These are phyloP conservation scores for Chrysolina oricalcia DNA, from an alignment of 2,888 invertebrate genomes.

Conservation along the genomic window DNA sequence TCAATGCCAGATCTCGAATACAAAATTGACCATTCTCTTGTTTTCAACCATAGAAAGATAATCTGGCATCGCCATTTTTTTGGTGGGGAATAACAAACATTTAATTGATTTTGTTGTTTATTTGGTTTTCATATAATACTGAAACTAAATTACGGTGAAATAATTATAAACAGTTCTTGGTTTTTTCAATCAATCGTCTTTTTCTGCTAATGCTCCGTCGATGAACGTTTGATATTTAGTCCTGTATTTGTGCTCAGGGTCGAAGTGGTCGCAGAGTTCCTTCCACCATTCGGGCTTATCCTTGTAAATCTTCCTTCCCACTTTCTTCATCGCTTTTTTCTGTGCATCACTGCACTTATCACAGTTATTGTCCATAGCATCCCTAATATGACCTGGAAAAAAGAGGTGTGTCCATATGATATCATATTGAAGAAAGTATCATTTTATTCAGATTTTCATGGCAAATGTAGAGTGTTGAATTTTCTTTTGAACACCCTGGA, in stretches of 20 bases:
- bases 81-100: no score
- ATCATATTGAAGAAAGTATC: no score
- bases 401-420: not conserved
- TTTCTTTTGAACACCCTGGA: no score
- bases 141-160: no score
- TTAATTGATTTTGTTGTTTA: not conserved
- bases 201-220: slow-evolving; percentile 27
- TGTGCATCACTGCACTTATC: slow-evolving; percentile 79
- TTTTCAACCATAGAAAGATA: no score
- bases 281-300: slow-evolving; percentile 78
- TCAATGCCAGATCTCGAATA: no score
- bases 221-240: slow-evolving; percentile 74
- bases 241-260: slow-evolving; percentile 78
- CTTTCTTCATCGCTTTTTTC: slow-evolving; percentile 75
- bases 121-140: not conserved
- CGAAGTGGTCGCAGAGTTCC: slow-evolving; percentile 78
- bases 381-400: slow-evolving; percentile 77
- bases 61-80: no score
- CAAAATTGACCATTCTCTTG: no score
- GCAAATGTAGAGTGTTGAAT: no score
- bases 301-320: slow-evolving; percentile 78
- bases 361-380: slow-evolving; percentile 80
- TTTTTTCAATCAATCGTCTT: not conserved
- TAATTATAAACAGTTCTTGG: no score
- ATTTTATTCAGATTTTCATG: no score